Conservation (phyloP, 2,113 vertebrate species). For the Agapornis roseicollis region DNA sequence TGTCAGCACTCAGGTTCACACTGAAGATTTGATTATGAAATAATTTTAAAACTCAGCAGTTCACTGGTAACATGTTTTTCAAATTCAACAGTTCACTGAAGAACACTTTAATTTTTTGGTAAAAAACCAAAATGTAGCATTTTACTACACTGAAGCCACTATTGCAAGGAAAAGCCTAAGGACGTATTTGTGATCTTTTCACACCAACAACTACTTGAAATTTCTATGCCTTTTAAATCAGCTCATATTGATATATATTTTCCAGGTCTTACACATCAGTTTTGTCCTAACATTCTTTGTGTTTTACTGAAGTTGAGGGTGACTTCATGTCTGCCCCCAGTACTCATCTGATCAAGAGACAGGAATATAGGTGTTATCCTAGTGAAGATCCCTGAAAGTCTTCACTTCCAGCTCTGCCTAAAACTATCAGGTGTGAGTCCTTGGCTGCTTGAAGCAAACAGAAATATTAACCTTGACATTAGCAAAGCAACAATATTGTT, state of each 20-base stretch:
- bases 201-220: not conserved
- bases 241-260: not conserved
- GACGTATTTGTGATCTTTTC: not conserved
- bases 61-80: not conserved
- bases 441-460: not conserved
- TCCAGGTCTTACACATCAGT: not conserved
- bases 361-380: not conserved
- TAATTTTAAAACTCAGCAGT: not conserved
- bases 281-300: not conserved
- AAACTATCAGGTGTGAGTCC: not conserved
- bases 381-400: not conserved
- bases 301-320: not conserved
- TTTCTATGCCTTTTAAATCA: not conserved
- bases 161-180: not conserved
- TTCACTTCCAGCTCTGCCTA: not conserved
- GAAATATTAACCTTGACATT: not conserved
- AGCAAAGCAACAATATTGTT: not conserved
- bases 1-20: not conserved
- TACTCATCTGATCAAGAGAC: not conserved
- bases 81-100: not conserved
- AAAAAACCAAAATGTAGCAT: not conserved
- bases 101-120: not conserved
- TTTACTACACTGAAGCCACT: not conserved
- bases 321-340: not conserved
- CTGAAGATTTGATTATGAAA: not conserved